Percentiles rank a stretch among this genome's conserved stretches.
Evolutionary conservation across 2,113 vertebrate genomes (phyloP).

Genomic region (Vidua chalybeata): DNA sequence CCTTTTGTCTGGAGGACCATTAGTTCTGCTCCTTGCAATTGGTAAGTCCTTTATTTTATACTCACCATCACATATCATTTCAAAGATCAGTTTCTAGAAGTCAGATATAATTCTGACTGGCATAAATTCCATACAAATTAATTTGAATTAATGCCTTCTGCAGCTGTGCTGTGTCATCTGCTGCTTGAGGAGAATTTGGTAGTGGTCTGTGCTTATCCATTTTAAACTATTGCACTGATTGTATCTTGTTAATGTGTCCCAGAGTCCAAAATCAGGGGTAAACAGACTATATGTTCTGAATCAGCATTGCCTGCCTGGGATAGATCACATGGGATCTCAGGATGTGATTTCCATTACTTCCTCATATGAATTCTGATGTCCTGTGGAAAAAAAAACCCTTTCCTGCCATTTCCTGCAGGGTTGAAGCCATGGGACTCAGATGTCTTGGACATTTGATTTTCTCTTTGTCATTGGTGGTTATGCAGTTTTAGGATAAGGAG

Average conservation of each 20-base stretch:
- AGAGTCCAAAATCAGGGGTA: background rate
- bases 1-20: background rate
- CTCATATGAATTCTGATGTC: background rate
- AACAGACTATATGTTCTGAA: background rate
- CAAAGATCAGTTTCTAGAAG: background rate
- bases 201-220: background rate
- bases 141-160: background rate
- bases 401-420: background rate
- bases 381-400: background rate
- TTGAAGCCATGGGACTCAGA: background rate
- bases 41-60: background rate
- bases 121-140: background rate
- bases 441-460: background rate
- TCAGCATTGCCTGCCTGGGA: background rate
- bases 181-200: background rate
- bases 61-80: background rate
- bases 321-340: no score
- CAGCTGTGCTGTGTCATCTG: background rate
- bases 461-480: background rate
- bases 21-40: background rate
- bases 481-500: background rate
- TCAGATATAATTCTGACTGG: background rate
- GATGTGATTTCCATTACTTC: background rate
- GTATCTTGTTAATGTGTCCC: background rate
- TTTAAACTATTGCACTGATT: background rate